Base-by-base conservation (phyloP, 1,140 invertebrate genomes). In the Saccostrea cuccullata region DNA sequence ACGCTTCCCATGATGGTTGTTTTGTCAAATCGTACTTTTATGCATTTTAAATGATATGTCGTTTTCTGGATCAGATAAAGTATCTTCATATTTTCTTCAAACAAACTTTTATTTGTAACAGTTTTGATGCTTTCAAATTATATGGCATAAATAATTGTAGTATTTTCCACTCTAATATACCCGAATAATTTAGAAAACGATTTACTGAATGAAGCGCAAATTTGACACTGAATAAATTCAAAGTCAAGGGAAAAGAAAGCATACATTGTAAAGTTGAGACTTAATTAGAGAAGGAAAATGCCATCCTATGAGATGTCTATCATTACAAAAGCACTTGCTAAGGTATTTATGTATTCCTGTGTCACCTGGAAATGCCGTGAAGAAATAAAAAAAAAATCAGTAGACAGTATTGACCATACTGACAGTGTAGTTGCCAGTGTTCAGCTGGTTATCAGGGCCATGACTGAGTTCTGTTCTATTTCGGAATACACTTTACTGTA, bases 271-370 rank as follows among this genome's bases (percentile, higher is more conserved):
- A 47, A 8, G 60, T 20, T 67, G 20, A 67, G 23, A 20, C 23
- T 2, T 0, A 15, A 67, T 67, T 36, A 30, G 55, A 83, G 17
- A 17, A 36, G 11, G 47, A 55, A 83, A 0, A 83, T 83, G 82
- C 82, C 82, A 20, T 83, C 82, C 12, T 83, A 83, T 83, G 82
- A 83, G 30, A n/a, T 83, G 40, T 55, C 82, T 12, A 55, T 83
- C 8, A 83, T 83, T 12, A 40, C 82, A 55, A 83, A 83, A 73
- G 23, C 70, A 73, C 30, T 73, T 30, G 70, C 70, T 30, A 73
- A 36, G 70, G 70, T 73, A 73, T 36, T 73, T 36, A n/a, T n/a
- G 0, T 64, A 2, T 64, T 20, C 58, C 17, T 20, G 17, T 64
- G 58, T 5, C 4, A 17, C 17, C 5, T 64, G 15, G 4, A 64